These are phyloP conservation scores for Labrus mixtus DNA, from an alignment of 2,113 vertebrate genomes.

Conservation along the genomic window DNA sequence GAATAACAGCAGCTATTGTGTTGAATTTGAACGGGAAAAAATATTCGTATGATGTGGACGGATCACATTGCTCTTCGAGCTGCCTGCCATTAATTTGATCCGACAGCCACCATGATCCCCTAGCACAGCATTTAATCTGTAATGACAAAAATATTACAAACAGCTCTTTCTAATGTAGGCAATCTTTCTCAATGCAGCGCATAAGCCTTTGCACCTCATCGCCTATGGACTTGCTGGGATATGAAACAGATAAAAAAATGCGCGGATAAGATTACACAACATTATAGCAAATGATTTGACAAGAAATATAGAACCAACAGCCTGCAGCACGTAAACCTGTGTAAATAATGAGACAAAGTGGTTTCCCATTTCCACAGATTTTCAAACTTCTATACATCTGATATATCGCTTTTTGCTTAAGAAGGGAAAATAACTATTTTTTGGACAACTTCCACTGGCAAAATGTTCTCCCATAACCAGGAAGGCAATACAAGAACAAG, in stretches of 20 bases:
- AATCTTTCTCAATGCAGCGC: slow-evolving; percentile 23
- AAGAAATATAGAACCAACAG: slow-evolving; percentile 18
- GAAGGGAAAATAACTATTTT: background rate
- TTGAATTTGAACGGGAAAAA: slow-evolving; percentile 38
- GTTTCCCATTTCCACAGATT: background rate
- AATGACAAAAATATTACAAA: slow-evolving; percentile 65
- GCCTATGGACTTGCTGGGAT: slow-evolving; percentile 25
- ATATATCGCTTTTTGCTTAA: background rate
- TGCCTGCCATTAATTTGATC: slow-evolving; percentile 58
- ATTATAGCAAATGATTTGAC: slow-evolving; percentile 22
- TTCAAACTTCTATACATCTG: background rate
- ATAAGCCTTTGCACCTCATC: slow-evolving; percentile 20
- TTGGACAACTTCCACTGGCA: background rate
- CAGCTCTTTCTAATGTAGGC: slow-evolving; percentile 32
- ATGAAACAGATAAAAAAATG: slow-evolving; percentile 36
- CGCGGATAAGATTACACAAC: slow-evolving; percentile 14
- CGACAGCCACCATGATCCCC: slow-evolving; percentile 43
- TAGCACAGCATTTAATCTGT: slow-evolving; percentile 55
- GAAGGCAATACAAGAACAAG: no score
- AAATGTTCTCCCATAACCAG: no score
- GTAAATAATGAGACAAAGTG: slow-evolving; percentile 1
- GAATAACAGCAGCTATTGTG: slow-evolving; percentile 66
- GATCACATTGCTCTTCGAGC: slow-evolving; percentile 43
- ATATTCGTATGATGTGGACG: slow-evolving; percentile 36
- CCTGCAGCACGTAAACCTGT: slow-evolving; percentile 23